phyloP scores from a whole-genome alignment of 2,113 vertebrate species.

The Podarcis cretensis region DNA sequence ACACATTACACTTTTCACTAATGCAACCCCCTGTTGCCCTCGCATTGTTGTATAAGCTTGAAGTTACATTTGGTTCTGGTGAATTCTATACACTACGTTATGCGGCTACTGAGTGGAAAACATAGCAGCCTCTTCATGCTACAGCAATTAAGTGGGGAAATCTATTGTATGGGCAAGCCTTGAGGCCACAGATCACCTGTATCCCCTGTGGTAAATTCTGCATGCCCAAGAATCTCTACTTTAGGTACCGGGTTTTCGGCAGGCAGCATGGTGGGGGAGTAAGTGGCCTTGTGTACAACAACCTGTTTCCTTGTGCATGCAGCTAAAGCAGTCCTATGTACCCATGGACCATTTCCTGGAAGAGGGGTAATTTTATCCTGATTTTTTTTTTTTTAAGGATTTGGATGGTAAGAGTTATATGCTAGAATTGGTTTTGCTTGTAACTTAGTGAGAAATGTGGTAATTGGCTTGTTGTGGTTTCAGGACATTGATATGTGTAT shows the following conservation, averaged over 20 bases:
- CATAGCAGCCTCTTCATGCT: neutral
- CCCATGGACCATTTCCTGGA: neutral
- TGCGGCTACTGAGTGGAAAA: neutral
- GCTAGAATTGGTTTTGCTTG: no score
- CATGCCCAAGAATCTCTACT: neutral
- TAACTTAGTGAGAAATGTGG: no score
- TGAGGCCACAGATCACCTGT: neutral
- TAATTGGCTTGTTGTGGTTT: no score
- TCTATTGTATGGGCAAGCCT: neutral
- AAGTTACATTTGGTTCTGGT: neutral
- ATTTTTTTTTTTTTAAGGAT: no score
- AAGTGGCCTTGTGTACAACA: neutral
- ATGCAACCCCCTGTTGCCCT: neutral
- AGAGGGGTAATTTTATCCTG: no score
- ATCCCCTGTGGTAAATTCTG: neutral
- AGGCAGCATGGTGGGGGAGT: neutral
- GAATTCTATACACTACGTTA: neutral
- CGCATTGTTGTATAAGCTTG: neutral
- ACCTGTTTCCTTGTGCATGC: neutral
- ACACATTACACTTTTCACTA: neutral
- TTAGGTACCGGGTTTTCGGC: neutral
- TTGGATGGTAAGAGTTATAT: no score
- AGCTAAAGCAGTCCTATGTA: neutral
- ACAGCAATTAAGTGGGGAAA: neutral
- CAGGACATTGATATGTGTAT: no score